Evolutionary conservation across 2,113 vertebrate genomes (phyloP).

Genomic region (Carollia perspicillata): DNA sequence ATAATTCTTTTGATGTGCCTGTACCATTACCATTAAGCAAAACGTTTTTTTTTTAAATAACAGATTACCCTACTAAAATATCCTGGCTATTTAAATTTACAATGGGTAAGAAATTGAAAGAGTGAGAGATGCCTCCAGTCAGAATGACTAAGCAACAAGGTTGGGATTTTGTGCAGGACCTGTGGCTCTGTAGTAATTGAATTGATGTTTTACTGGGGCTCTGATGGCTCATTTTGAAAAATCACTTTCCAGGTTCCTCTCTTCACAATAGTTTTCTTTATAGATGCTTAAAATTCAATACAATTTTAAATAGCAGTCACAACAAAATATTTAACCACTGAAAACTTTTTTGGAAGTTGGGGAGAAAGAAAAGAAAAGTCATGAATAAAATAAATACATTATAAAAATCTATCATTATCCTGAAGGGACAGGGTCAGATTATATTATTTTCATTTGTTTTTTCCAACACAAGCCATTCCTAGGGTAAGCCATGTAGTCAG

Average conservation of each 20-base stretch:
- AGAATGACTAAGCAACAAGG: not conserved
- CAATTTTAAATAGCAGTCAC: not conserved
- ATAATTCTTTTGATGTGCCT: not conserved
- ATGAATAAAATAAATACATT: not conserved
- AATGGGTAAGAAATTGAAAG: not conserved
- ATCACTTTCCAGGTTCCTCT: not conserved
- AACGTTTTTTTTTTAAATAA: not conserved
- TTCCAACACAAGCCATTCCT: not conserved
- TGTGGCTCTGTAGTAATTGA: not conserved
- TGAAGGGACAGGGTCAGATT: not conserved
- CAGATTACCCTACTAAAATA: not conserved
- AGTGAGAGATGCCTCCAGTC: not conserved
- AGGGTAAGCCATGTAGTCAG: not conserved
- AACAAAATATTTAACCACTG: not conserved
- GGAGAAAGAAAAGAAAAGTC: not conserved
- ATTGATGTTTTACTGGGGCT: not conserved
- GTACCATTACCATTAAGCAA: not conserved
- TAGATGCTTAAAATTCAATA: not conserved
- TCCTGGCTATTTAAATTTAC: not conserved
- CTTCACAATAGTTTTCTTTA: not conserved
- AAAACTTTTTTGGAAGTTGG: not conserved
- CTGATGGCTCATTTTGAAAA: not conserved
- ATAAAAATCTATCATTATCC: not conserved
- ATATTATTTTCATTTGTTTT: not conserved
- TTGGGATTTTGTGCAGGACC: not conserved